Base-by-base conservation (phyloP, 2,888 invertebrate species). In the Athalia rosae region DNA sequence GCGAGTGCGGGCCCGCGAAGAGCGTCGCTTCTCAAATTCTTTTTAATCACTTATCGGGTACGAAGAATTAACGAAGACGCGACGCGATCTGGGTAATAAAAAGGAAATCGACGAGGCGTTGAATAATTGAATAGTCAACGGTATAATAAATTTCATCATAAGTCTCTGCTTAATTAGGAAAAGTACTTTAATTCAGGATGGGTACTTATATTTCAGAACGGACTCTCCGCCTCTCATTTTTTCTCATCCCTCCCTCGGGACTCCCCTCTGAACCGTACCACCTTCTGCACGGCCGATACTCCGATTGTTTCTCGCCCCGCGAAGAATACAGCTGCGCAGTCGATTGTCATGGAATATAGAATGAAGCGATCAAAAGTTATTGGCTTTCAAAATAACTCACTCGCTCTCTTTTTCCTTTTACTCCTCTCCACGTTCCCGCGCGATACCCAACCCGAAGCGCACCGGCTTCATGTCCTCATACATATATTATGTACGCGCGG, bases 81-180 rank as follows among this genome's bases (percentile, higher is more conserved):
- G 28, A 28, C 28, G 28, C 53, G 53, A 53, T n/a, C 0, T 53
- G 11, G 11, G 53, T 53, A 7, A 53, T 11, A 11, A 53, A 6
- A 53, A 53, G 4, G 7, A 11, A n/a, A 53, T 53, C 11, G 53
- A 28, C 28, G 28, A 28, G 28, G 28, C 28, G 28, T 28, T 28
- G 28, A 28, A 28, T 28, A 28, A 28, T 28, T 5, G 9, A 43
- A 47, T 56, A 56, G n/a, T 15, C 50, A n/a, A 43, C 11, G 13
- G 8, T 28, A 28, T 28, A 69, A 56, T 5, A 15, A 69, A 69
- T 56, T 56, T 43, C n/a, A 69, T 69, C 4, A 69, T 28, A 50
- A 43, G 15, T 50, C 53, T 69, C n/a, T 41, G 6, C 28, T 69
- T 41, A 28, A 53, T 69, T 69, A 41, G 48, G 7, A 41, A 56